phyloP scores from a whole-genome alignment of 2,113 vertebrate genomes.

The Sula dactylatra region DNA sequence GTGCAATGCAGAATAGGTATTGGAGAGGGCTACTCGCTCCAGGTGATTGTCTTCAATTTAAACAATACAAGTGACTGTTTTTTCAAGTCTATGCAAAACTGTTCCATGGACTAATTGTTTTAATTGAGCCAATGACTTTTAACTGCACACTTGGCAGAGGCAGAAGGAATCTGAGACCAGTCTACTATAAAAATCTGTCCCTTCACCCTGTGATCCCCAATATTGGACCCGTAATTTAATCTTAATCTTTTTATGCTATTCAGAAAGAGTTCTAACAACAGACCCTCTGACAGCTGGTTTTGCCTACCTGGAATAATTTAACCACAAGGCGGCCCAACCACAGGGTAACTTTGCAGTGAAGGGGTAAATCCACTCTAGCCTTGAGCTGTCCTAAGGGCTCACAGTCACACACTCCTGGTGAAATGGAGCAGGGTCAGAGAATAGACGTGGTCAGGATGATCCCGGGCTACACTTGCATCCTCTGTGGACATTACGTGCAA shows the following conservation, averaged over 20 bases:
- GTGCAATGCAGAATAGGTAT: neutral
- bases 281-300: neutral
- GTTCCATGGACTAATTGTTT: neutral
- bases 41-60: neutral
- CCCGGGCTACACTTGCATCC: neutral
- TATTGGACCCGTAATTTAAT: neutral
- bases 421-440: neutral
- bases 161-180: neutral
- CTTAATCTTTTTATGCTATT: neutral
- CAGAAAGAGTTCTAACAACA: neutral
- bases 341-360: neutral
- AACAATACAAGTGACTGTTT: neutral
- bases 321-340: neutral
- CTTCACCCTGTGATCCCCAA: neutral
- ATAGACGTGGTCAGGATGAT: neutral
- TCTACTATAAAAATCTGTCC: neutral
- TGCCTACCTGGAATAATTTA: neutral
- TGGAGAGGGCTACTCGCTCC: neutral
- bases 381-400: neutral
- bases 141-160: neutral
- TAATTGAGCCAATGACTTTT: neutral
- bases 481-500: neutral
- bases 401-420: accelerated
- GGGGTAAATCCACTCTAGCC: neutral
- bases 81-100: neutral